Base-by-base conservation (phyloP, 2,113 vertebrate genomes). In the Gobio gobio region DNA sequence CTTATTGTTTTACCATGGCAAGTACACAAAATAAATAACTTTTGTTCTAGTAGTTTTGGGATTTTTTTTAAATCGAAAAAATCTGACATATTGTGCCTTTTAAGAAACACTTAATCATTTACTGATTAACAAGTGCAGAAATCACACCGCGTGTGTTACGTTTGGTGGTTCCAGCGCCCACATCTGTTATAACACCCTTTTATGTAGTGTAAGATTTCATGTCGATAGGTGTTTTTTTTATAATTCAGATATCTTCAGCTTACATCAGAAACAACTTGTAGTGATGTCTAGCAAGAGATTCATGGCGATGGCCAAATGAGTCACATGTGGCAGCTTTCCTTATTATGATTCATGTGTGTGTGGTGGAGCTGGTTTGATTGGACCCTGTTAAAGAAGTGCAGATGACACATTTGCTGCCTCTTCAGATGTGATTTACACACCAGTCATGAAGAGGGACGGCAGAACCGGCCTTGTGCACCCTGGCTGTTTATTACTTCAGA, bases 351-450 rank as follows among this genome's bases (percentile, higher is more conserved):
- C 79, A 45, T 36, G 49, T 33, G 63, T 61, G 24, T 59, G 76
- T 70, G 59, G 40, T 64, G 2, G 49, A 18, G 68, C 14, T 36
- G 74, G 70, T 81, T 66, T 86, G 73, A 84, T 45, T 13, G 16
- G 40, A 45, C 43, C 64, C 56, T 79, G 68, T 51, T 76, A 33
- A 76, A 54, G 82, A n/a, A 45, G 59, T 5, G 47, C 24, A 73
- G 86, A 59, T 82, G 77, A 59, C 13, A 63, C 61, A 78, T 49
- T 78, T 66, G 64, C 72, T 58, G 45, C 51, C 33, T 73, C 83
- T 76, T 85, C 66, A 76, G 40, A 58, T 83, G 64, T 75, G 87
- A 84, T 87, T 83, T 86, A 86, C 72, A 49, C 59, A 73, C n/a
- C 4, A 49, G 70, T 84, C 85, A 64, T 24, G 76, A 75, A 45